A percentile compares a stretch with the other conserved stretches of the same genome.
Evolutionary conservation across 2,888 invertebrate species (phyloP).

Genomic region (Agrilus cyanescens): DNA sequence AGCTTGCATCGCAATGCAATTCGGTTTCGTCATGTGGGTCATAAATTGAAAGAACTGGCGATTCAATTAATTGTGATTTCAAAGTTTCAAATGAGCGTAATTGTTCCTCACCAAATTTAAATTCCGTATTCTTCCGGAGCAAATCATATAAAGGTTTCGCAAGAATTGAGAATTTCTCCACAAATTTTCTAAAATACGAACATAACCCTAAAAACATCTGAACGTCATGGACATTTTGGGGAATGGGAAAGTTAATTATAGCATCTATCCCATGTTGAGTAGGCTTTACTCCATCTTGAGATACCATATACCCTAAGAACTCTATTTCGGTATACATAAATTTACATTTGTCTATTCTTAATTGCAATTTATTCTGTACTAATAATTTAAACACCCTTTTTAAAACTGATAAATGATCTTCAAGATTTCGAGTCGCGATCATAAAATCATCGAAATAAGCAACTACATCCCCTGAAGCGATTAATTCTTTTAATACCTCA

Average conservation of each 20-base stretch:
- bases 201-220: constrained; percentile 22
- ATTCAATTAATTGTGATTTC: constrained; percentile 12
- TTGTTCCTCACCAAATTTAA: constrained; percentile 18
- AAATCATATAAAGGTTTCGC: constrained; percentile 24
- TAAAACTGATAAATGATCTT: constrained; percentile 12
- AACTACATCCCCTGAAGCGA: constrained; percentile 9
- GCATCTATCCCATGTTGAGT: constrained; percentile 14
- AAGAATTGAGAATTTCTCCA: constrained; percentile 14
- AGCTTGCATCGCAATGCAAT: constrained; percentile 26
- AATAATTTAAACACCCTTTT: background rate
- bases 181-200: constrained; percentile 21
- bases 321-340: constrained; percentile 14
- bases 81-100: constrained; percentile 13
- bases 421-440: constrained; percentile 8
- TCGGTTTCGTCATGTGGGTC: constrained; percentile 23
- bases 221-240: constrained; percentile 14
- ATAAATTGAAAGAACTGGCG: constrained; percentile 23
- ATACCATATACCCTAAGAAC: constrained; percentile 18
- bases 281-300: constrained; percentile 13
- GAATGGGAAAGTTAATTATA: constrained; percentile 17
- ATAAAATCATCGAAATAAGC: too few relatives aligned
- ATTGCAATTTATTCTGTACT: constrained; percentile 7
- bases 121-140: constrained; percentile 14
- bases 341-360: too few relatives aligned
- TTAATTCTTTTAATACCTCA: background rate